Evolutionary conservation across 2,113 vertebrate genomes (phyloP).

Genomic region (Oostethus manadensis): DNA sequence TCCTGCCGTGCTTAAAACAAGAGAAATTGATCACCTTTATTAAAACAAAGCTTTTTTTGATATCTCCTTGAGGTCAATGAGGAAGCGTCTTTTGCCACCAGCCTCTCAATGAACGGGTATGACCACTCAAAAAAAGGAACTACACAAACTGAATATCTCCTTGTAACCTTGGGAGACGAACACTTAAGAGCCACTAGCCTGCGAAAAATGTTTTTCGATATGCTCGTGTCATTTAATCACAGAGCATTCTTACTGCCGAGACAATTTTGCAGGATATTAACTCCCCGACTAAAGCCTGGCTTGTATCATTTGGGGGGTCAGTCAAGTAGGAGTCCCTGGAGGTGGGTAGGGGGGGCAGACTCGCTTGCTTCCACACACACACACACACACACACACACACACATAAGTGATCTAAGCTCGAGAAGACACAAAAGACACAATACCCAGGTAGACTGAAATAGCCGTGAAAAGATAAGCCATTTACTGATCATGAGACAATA

Average conservation of each 20-base stretch:
- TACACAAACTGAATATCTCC: constrained; percentile 62
- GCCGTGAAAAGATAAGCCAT: constrained; percentile 53
- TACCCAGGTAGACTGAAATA: constrained; percentile 50
- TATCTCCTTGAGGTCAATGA: neutral
- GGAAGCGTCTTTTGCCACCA: constrained; percentile 47
- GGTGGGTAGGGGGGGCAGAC: constrained; percentile 30
- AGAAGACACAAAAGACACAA: constrained; percentile 57
- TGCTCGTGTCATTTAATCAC: constrained; percentile 79
- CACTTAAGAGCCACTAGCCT: constrained; percentile 76
- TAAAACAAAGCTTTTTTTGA: neutral
- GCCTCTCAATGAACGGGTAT: constrained; percentile 59
- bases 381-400: too few species aligned
- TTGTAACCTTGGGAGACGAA: constrained; percentile 73
- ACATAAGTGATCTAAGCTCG: constrained; percentile 71
- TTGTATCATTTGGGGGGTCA: constrained; percentile 74
- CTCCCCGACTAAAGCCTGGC: constrained; percentile 76
- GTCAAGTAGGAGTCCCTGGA: constrained; percentile 75
- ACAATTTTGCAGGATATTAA: constrained; percentile 84
- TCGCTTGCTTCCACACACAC: constrained; percentile 65
- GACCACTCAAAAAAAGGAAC: constrained; percentile 51
- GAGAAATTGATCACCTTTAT: constrained; percentile 7
- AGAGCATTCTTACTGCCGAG: constrained; percentile 67
- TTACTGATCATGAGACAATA: constrained; percentile 20
- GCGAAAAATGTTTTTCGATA: constrained; percentile 77
- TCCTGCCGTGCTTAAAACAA: constrained; percentile 23